phyloP scores from a whole-genome alignment of 1,140 invertebrate species.

The Leptoteleia sp. region DNA sequence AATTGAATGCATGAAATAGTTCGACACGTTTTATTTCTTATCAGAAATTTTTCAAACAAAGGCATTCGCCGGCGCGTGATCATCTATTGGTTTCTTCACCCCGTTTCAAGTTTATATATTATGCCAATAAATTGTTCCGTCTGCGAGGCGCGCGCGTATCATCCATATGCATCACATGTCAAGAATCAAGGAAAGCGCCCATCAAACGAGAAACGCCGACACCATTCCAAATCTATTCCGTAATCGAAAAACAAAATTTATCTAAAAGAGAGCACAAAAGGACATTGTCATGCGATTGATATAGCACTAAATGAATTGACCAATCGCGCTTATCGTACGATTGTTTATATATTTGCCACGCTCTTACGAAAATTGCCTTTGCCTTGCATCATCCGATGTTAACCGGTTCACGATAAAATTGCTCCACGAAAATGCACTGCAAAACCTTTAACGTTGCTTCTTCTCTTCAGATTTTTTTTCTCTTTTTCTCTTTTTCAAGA shows the following conservation, averaged over 20 bases:
- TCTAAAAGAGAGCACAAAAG: conserved; percentile 51
- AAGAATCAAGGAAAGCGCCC: conserved; percentile 51
- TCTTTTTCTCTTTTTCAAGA: conserved; percentile 17
- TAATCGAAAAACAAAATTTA: conserved; percentile 55
- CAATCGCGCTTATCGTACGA: conserved; percentile 48
- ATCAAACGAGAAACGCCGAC: conserved; percentile 42
- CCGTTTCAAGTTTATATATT: conserved; percentile 47
- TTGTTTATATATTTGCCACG: conserved; percentile 46
- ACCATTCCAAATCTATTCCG: conserved; percentile 42
- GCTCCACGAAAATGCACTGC: conserved; percentile 41
- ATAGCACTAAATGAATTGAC: conserved; percentile 46
- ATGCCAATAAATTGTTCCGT: conserved; percentile 46
- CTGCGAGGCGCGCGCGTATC: conserved; percentile 23
- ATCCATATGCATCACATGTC: conserved; percentile 52
- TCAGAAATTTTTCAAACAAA: conserved; percentile 46
- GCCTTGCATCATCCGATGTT: conserved; percentile 76
- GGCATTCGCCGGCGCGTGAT: conserved; percentile 27
- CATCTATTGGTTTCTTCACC: conserved; percentile 41
- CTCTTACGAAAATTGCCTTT: conserved; percentile 78
- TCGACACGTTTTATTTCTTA: conserved; percentile 41
- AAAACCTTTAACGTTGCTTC: conserved; percentile 34
- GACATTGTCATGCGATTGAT: conserved; percentile 55
- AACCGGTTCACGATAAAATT: conserved; percentile 66
- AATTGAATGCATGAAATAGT: conserved; percentile 34
- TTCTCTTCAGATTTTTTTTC: conserved; percentile 21